These are phyloP conservation scores for Pteropus alecto DNA, from an alignment of 2,113 vertebrate genomes.

Conservation along the genomic window DNA sequence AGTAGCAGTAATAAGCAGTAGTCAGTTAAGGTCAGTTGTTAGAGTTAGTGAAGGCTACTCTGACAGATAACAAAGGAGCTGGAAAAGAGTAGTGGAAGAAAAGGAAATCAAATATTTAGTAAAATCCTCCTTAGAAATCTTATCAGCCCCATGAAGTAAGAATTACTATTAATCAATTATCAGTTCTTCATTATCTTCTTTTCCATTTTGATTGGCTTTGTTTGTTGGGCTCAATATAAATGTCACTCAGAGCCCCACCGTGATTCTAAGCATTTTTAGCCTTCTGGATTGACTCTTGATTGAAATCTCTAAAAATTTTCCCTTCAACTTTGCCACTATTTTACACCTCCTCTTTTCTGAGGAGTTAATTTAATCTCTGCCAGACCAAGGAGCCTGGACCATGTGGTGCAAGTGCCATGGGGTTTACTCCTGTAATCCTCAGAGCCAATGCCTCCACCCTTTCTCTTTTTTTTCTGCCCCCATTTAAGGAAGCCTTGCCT, in stretches of 20 bases:
- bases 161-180: neutral
- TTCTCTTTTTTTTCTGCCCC: neutral
- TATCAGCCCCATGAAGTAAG: neutral
- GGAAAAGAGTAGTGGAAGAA: neutral
- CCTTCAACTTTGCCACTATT: neutral
- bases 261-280: neutral
- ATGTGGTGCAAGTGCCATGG: accelerated
- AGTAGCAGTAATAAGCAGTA: neutral
- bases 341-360: neutral
- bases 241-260: neutral
- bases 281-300: neutral
- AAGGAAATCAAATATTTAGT: neutral
- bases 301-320: neutral
- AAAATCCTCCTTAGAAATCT: neutral
- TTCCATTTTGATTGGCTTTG: neutral
- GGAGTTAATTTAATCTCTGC: neutral
- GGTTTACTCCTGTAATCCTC: neutral
- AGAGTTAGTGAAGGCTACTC: neutral
- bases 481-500: neutral
- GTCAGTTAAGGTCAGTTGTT: neutral
- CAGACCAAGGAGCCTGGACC: neutral
- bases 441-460: neutral
- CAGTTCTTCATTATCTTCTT: neutral
- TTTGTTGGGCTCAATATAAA: neutral
- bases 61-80: neutral